Conservation (phyloP, 2,113 vertebrate genomes). For the Ictidomys tridecemlineatus region DNA sequence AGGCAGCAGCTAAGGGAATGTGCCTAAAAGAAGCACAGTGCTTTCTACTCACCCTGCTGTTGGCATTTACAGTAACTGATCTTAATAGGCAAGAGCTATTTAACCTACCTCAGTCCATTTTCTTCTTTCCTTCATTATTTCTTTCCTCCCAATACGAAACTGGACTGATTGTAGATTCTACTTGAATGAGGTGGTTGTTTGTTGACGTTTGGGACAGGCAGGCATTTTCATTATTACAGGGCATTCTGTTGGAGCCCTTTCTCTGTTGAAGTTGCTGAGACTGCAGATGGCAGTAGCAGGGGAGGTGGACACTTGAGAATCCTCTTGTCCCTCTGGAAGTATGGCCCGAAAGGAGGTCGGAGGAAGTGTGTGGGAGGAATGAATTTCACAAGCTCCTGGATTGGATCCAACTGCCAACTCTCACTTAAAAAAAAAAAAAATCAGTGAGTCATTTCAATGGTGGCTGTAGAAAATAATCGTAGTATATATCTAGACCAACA, state of each 20-base stretch:
- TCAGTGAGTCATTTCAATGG: background rate
- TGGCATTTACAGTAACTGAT: background rate
- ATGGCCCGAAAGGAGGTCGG: background rate
- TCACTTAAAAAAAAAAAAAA: conserved; percentile 5
- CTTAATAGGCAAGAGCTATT: background rate
- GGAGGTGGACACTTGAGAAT: background rate
- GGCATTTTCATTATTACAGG: background rate
- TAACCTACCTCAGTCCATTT: background rate
- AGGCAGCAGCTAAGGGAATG: background rate
- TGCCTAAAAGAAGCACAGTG: background rate
- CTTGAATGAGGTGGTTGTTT: background rate
- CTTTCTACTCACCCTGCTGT: no score
- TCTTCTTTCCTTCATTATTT: background rate
- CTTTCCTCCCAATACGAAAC: background rate
- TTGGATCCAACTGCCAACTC: background rate
- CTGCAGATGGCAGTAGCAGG: fast-evolving
- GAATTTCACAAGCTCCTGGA: conserved; percentile 41
- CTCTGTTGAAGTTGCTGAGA: background rate
- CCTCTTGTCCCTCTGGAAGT: background rate
- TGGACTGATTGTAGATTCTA: background rate
- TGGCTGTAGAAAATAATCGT: background rate
- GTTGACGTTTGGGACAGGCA: background rate
- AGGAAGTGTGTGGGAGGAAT: background rate
- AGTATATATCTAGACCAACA: fast-evolving
- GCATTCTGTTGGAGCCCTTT: background rate